Base-by-base conservation (phyloP, 2,888 invertebrate species). In the Mythimna vitellina region DNA sequence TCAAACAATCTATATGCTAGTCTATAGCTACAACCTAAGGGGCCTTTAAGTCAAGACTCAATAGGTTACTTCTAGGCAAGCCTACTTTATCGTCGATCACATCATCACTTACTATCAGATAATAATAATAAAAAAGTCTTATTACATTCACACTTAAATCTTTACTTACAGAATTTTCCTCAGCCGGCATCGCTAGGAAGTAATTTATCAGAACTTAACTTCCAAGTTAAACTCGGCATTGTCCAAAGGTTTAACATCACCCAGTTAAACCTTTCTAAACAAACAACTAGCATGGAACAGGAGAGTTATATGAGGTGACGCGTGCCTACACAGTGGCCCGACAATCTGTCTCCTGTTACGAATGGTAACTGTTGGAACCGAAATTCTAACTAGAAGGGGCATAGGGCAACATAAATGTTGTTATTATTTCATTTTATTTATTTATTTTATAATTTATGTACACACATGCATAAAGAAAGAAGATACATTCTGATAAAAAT, bases 281-380 rank as follows among this genome's bases (percentile, higher is more conserved):
- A 7, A 53, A 77, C 53, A 76, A 70, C 46, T 78, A n/a, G 46
- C 35, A 56, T 61, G 56, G 73, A 64, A 67, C 60, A 29, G 25
- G 22, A n/a, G 20, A 63, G 64, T 77, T 78, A 66, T 46, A 61
- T 56, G 29, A 62, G 60, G 38, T 51, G 38, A 25, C n/a, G 7
- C 20, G 29, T 38, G 32, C 14, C 14, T 49, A 35, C 46, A 54
- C 20, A 78, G 63, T 35, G 25, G 10, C 57, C 17, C 14, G 25
- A 53, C 54, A 61, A 61, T 67, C 12, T 71, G 65, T 63, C 25
- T 63, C 54, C 20, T 32, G 63, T 42, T 51, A 54, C 63, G 35
- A 66, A 67, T 25, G 20, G 32, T 29, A 57, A 58, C 57, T 57
- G 42, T 20, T 61, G 20, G 9, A 35, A 51, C 12, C 14, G 5